Conservation (phyloP, 2,888 invertebrate species). For the Belgica antarctica region DNA sequence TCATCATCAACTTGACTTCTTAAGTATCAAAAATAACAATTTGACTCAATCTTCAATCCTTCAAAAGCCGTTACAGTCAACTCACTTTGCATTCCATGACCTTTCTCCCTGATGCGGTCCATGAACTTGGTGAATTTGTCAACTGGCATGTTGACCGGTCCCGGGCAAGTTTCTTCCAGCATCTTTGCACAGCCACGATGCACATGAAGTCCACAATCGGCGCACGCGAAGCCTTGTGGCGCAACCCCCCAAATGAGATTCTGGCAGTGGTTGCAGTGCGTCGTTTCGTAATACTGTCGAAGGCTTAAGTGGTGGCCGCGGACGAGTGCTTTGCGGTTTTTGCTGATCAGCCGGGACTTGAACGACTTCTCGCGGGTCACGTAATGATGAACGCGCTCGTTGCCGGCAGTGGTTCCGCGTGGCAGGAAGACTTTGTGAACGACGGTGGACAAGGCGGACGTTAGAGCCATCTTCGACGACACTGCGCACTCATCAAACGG, state of each 20-base stretch:
- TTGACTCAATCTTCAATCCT: too few relatives aligned
- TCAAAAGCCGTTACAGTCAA: background rate
- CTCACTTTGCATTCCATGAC: constrained; percentile 52
- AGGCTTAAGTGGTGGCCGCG: constrained; percentile 88
- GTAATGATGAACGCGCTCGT: constrained; percentile 78
- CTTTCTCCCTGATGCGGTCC: constrained; percentile 59
- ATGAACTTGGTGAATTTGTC: constrained; percentile 72
- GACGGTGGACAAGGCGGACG: constrained; percentile 75
- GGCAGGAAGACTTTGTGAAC: constrained; percentile 73
- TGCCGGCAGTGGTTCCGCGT: constrained; percentile 59
- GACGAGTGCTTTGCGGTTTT: constrained; percentile 69
- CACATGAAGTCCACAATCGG: constrained; percentile 83
- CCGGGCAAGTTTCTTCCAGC: constrained; percentile 79
- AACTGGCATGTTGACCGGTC: constrained; percentile 62
- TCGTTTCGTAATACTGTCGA: constrained; percentile 84
- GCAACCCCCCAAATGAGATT: constrained; percentile 91
- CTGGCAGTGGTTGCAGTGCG: constrained; percentile 91
- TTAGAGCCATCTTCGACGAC: constrained; percentile 60
- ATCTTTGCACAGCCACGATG: constrained; percentile 77
- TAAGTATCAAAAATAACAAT: too few relatives aligned
- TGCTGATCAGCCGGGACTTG: constrained; percentile 66
- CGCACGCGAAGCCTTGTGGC: constrained; percentile 94
- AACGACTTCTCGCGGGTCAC: constrained; percentile 81
- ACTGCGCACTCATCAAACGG: constrained; percentile 49
- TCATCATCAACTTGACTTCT: too few relatives aligned